phyloP scores from a whole-genome alignment of 1,140 invertebrate species.

The Drosophila teissieri region DNA sequence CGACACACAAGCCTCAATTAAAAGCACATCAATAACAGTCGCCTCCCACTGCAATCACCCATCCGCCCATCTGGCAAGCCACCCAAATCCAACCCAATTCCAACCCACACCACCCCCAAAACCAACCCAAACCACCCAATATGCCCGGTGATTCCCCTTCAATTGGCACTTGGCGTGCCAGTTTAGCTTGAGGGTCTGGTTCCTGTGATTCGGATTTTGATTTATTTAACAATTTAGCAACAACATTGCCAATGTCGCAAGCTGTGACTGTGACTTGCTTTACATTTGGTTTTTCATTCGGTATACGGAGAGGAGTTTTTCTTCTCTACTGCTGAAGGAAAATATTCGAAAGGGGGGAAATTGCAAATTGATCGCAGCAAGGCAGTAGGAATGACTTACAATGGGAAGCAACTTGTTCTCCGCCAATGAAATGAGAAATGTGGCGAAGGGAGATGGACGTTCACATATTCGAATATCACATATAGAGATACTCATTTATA shows the following conservation, averaged over 20 bases:
- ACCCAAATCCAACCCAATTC: no score
- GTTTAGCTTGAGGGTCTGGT: constrained; percentile 44
- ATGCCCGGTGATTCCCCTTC: constrained; percentile 23
- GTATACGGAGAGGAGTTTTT: neutral
- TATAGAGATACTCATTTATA: neutral
- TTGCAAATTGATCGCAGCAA: constrained; percentile 20
- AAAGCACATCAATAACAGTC: constrained; percentile 80
- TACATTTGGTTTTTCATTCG: constrained; percentile 1
- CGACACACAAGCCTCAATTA: constrained; percentile 74
- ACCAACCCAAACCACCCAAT: neutral
- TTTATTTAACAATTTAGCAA: constrained; percentile 81
- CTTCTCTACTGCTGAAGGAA: neutral
- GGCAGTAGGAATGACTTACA: neutral
- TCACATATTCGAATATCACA: neutral
- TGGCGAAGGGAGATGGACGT: neutral
- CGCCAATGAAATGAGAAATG: neutral
- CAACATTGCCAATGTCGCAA: constrained; percentile 58
- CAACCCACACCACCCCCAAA: neutral
- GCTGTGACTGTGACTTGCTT: constrained; percentile 51
- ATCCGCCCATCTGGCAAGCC: no score
- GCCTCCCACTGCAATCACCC: constrained; percentile 8
- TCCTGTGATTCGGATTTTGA: constrained; percentile 63
- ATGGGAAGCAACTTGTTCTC: neutral
- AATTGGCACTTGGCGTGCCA: constrained; percentile 74
- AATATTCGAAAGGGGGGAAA: constrained; percentile 14